Evolutionary conservation across 2,113 vertebrate genomes (phyloP).

Genomic region (Oncorhynchus nerka): DNA sequence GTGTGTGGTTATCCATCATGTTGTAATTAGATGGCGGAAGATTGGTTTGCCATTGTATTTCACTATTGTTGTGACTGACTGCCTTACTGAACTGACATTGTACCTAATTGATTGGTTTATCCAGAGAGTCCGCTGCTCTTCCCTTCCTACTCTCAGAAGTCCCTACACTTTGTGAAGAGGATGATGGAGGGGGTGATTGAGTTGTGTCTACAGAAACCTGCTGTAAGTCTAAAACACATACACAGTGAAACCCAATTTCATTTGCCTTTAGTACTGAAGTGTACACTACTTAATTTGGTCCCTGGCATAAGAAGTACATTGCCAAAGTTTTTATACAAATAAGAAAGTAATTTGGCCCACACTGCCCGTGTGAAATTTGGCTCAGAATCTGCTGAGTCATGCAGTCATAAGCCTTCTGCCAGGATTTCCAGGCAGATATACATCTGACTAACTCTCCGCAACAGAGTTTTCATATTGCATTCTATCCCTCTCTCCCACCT

Average conservation of each 20-base stretch:
- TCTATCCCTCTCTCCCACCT: not conserved
- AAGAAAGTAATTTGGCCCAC: no score
- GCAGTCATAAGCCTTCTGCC: not conserved
- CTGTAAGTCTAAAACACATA: constrained; percentile 77
- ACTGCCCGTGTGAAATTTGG: not conserved
- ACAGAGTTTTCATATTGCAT: not conserved
- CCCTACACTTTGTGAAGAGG: constrained; percentile 93
- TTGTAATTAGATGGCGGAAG: not conserved
- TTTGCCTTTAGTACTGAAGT: no score
- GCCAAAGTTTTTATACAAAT: no score
- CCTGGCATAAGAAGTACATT: no score
- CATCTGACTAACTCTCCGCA: not conserved
- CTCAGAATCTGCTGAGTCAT: constrained; percentile 7
- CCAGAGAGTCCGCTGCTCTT: constrained; percentile 93
- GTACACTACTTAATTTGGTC: no score
- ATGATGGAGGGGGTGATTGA: constrained; percentile 92
- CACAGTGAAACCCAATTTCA: not conserved
- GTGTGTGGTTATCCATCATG: not conserved
- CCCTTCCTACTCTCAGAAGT: constrained; percentile 92
- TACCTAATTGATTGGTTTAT: constrained; percentile 26
- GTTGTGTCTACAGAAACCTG: constrained; percentile 90
- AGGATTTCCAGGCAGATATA: not conserved
- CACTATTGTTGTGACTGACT: not conserved
- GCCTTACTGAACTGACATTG: not conserved
- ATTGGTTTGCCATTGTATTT: not conserved